A percentile compares a stretch with the other conserved stretches of the same genome.
phyloP scores from a whole-genome alignment of 2,797 vertebrate genomes.

The Clamator glandarius region DNA sequence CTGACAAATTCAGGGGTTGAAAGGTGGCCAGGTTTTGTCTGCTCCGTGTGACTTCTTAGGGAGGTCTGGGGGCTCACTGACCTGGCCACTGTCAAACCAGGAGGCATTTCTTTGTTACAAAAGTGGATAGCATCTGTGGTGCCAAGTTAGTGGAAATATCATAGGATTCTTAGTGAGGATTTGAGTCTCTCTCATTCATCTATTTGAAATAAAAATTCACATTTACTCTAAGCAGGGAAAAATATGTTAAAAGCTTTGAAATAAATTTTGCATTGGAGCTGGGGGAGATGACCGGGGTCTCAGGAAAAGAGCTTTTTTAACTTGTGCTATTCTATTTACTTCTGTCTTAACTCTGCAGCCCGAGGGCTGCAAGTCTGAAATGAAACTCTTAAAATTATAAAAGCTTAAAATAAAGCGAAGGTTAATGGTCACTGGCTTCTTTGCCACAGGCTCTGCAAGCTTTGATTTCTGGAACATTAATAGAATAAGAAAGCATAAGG shows the following conservation, averaged over 20 bases:
- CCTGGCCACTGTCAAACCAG: not conserved
- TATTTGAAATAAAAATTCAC: not conserved
- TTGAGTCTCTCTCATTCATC: not conserved
- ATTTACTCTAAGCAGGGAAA: not conserved
- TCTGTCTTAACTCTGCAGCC: not conserved
- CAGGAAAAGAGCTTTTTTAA: not conserved
- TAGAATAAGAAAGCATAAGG: not conserved
- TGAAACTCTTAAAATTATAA: not conserved
- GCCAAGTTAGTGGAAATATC: not conserved
- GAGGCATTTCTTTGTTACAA: not conserved
- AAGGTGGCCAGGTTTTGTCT: not conserved
- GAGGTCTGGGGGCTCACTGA: not conserved
- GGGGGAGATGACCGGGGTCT: not conserved
- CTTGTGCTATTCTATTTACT: not conserved
- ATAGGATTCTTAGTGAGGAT: not conserved
- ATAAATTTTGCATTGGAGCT: not conserved
- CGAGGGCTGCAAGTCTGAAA: not conserved
- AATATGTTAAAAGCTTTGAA: not conserved
- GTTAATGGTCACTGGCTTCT: slow-evolving; percentile 20
- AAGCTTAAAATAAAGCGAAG: slow-evolving; percentile 17
- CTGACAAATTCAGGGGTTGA: not conserved
- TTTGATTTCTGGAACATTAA: not conserved
- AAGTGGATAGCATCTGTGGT: not conserved
- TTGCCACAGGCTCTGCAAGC: not conserved
- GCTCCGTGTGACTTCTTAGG: not conserved